A percentile compares a stretch with the other conserved stretches of the same genome.
phyloP scores from a whole-genome alignment of 2,797 vertebrate species.

The Gephyroberyx darwinii region DNA sequence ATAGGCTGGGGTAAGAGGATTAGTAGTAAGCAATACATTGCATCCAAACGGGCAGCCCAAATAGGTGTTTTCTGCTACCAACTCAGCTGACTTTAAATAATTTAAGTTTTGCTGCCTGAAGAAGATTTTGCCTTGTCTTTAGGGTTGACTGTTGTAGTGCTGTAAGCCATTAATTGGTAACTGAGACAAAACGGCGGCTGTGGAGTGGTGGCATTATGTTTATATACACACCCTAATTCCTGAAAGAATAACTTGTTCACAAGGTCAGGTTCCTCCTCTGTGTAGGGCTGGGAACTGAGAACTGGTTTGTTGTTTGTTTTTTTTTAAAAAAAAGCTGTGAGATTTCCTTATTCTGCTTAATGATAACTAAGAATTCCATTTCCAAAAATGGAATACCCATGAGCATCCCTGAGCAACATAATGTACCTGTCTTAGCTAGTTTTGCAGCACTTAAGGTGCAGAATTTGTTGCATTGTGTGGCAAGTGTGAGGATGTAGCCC shows the following conservation, averaged over 20 bases:
- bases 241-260: slow-evolving; percentile 30
- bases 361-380: neutral
- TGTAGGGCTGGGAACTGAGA: slow-evolving; percentile 14
- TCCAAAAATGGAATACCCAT: neutral
- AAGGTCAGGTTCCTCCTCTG: slow-evolving; percentile 1
- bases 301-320: slow-evolving; percentile 22
- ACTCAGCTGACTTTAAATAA: slow-evolving; percentile 62
- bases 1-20: slow-evolving; percentile 58
- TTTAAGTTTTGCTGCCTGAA: slow-evolving; percentile 43
- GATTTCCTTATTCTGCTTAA: neutral
- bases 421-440: neutral
- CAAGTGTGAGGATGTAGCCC: neutral
- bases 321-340: no score
- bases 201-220: slow-evolving; percentile 52
- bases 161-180: slow-evolving; percentile 62
- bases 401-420: slow-evolving; percentile 16
- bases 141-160: slow-evolving; percentile 38
- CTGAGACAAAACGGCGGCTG: slow-evolving; percentile 54
- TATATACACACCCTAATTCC: slow-evolving; percentile 28
- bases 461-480: neutral
- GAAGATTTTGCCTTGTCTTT: slow-evolving; percentile 56
- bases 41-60: slow-evolving; percentile 50
- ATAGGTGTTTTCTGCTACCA: slow-evolving; percentile 62
- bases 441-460: neutral
- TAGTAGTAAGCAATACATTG: slow-evolving; percentile 45